phyloP scores from a whole-genome alignment of 1,140 invertebrate species.

The Globodera ellingtonae region DNA sequence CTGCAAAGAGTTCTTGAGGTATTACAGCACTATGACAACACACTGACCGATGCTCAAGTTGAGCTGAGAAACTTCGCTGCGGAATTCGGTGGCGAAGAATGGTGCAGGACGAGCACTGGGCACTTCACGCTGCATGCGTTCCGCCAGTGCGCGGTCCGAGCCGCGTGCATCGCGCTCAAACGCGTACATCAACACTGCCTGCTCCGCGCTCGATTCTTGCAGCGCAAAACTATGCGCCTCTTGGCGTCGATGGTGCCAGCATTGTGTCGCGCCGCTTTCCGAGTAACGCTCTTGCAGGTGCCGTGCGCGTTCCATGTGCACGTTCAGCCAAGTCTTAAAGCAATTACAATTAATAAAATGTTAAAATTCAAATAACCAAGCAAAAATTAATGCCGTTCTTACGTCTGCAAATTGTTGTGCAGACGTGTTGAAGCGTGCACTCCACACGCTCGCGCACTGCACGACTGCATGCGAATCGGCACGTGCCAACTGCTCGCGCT shows the following conservation, averaged over 20 bases:
- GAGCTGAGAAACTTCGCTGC: constrained; percentile 8
- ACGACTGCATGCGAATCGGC: constrained; percentile 4
- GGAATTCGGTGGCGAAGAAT: constrained; percentile 24
- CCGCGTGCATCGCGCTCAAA: constrained; percentile 13
- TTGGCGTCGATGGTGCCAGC: background rate
- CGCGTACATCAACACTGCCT: constrained; percentile 22
- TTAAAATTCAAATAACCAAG: background rate
- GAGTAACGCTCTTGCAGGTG: background rate
- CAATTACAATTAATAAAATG: background rate
- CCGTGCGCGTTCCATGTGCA: background rate
- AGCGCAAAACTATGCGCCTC: background rate
- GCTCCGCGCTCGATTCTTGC: constrained; percentile 10
- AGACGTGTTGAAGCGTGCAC: constrained; percentile 10
- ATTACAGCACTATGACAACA: background rate
- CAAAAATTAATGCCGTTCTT: background rate
- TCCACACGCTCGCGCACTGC: constrained; percentile 19
- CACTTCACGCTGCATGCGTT: background rate
- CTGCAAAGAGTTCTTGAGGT: background rate
- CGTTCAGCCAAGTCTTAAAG: background rate
- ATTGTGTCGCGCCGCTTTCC: background rate
- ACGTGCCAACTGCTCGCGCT: constrained; percentile 17
- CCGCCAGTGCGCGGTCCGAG: constrained; percentile 11
- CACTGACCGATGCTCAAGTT: constrained; percentile 28
- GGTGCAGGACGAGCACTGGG: constrained; percentile 15
- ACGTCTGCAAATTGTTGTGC: constrained; percentile 19